These are phyloP conservation scores for Sogatella furcifera DNA, from an alignment of 1,140 invertebrate genomes.

Conservation along the genomic window DNA sequence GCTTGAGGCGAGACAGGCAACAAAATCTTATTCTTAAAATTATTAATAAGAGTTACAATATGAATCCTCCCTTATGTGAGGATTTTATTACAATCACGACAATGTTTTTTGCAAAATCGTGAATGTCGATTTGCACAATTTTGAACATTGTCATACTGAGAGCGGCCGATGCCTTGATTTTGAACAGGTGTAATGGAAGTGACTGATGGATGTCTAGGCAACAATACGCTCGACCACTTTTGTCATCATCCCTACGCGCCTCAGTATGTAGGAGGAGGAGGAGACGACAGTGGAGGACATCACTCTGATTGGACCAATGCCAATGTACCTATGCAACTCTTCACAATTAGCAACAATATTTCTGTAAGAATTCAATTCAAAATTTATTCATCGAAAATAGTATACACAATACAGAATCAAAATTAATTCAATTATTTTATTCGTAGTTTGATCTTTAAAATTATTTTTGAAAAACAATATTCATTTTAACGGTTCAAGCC, in stretches of 20 bases:
- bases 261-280: constrained; percentile 10
- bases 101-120: no score
- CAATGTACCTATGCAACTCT: not conserved
- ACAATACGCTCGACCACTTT: constrained; percentile 45
- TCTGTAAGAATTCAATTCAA: not conserved
- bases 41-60: no score
- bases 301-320: not conserved
- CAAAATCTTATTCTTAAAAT: no score
- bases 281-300: not conserved
- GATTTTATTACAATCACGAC: no score
- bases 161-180: no score
- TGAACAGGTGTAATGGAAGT: constrained; percentile 47
- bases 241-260: constrained; percentile 51
- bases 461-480: not conserved
- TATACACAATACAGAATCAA: no score
- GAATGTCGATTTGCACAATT: no score
- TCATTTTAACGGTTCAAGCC: no score
- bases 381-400: not conserved
- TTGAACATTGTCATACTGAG: no score
- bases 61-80: no score
- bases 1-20: no score
- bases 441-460: no score
- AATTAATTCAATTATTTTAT: not conserved
- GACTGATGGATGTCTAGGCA: constrained; percentile 33
- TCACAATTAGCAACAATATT: not conserved